Conservation (phyloP, 2,888 invertebrate species). For the Macrophya annulata region DNA sequence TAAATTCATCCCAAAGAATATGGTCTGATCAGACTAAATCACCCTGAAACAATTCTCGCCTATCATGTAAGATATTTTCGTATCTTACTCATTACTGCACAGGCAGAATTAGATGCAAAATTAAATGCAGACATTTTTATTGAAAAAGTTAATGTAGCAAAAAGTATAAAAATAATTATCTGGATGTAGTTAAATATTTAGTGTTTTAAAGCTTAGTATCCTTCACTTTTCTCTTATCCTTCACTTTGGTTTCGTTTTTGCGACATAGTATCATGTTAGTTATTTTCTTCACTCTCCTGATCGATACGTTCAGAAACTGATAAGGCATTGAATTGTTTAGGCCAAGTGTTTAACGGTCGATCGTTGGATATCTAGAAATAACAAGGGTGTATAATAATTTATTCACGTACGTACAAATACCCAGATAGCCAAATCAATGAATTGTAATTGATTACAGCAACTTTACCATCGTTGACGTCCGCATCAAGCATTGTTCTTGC, state of each 20-base stretch:
- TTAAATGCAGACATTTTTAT: background rate
- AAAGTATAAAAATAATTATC: slow-evolving; percentile 21
- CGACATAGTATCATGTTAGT: background rate
- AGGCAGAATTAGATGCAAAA: background rate
- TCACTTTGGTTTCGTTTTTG: background rate
- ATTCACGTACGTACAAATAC: no score
- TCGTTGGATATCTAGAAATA: slow-evolving; percentile 67
- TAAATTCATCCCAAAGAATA: no score
- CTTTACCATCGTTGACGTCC: no score
- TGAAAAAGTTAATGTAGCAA: background rate
- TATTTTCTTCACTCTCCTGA: background rate
- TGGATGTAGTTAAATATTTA: background rate
- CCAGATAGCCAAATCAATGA: no score
- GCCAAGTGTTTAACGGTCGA: slow-evolving; percentile 66
- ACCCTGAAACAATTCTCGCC: background rate
- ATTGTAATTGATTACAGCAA: no score
- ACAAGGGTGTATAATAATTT: slow-evolving; percentile 42
- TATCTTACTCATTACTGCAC: background rate
- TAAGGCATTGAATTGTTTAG: slow-evolving; percentile 65
- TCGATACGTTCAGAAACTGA: slow-evolving; percentile 21
- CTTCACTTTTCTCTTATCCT: background rate
- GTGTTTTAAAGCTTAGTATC: background rate
- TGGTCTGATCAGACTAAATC: background rate
- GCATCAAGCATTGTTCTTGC: no score
- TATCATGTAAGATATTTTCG: background rate